Base-by-base conservation (phyloP, 2,113 vertebrate species). In the Callipepla californica region DNA sequence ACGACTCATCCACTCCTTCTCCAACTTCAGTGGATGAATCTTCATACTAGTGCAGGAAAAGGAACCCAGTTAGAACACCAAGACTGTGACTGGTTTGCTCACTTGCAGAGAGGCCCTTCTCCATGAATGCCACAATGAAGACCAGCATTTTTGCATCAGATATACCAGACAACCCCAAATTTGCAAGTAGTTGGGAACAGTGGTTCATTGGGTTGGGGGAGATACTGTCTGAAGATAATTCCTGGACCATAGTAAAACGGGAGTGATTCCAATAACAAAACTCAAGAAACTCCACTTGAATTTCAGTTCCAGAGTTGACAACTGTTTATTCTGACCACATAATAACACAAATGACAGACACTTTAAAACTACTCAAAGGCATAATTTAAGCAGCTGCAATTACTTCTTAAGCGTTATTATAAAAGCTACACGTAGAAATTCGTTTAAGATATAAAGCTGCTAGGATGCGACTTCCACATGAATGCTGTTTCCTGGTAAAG, bases 1-100 rank as follows among this genome's bases (percentile, higher is more conserved):
- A 30, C 97, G 94, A 96, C 14, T 99, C 98, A 26, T 99, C 98
- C 18, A 85, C n/a, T 8, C 97, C 98, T 17, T 98, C 98, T 58
- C 96, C 97, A 0, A 50, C 45, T n/a, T 99, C 98, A 42, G 96
- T 96, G 18, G 95, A 95, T 17, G 94, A 93, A 15, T 98, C 98
- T 40, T 99, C 98, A 95, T 98, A 99, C 99, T 99, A 90, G 84
- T 32, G 92, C 7, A 87, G 34, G 28, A 73, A 75, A 1, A 4
- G 77, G 14, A 85, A 67, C 11, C 7, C 11, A 14, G 45, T 74
- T 45, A 65, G n/a, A 30, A 10, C 34, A 81, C 42, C 9, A 40
- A 62, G 59, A 32, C 17, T 8, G 5, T 40, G 18, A 45, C 1
- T 65, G 32, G 4, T 84, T 65, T 21, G 7, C 70, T 75, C 23